Evolutionary conservation across 2,888 invertebrate species (phyloP).

Genomic region (Deilephila porcellus): DNA sequence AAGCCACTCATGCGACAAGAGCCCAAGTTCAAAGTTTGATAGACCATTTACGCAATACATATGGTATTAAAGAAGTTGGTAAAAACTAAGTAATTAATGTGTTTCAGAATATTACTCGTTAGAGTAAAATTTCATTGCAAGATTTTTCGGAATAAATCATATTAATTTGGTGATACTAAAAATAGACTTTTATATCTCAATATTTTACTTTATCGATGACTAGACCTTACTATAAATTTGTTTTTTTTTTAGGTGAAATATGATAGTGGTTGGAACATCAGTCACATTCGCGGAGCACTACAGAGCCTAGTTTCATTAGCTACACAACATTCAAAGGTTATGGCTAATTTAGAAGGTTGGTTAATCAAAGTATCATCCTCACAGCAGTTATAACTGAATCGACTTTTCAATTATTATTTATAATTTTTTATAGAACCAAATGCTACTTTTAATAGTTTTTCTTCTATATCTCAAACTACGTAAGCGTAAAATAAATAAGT

Average conservation of each 20-base stretch:
- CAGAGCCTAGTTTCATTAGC: constrained; percentile 91
- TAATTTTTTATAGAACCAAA: too few species aligned
- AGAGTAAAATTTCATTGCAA: constrained; percentile 17
- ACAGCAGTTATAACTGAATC: too few species aligned
- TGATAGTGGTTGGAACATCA: constrained; percentile 95
- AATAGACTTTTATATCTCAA: too few species aligned
- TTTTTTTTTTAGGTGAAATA: constrained; percentile 81
- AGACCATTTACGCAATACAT: constrained; percentile 82
- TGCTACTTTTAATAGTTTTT: too few species aligned
- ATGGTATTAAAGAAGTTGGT: constrained; percentile 84
- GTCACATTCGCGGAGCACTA: constrained; percentile 95
- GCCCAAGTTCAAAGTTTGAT: constrained; percentile 90
- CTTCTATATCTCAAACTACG: too few species aligned
- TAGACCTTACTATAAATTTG: constrained; percentile 29
- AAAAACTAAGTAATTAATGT: constrained; percentile 50
- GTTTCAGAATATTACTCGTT: constrained; percentile 23
- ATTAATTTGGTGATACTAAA: background rate
- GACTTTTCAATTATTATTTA: too few species aligned
- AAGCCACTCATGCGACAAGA: constrained; percentile 87
- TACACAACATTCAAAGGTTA: constrained; percentile 89
- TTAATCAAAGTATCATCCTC: background rate
- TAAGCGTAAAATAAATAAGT: too few species aligned
- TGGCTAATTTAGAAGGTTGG: constrained; percentile 87
- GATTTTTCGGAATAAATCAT: background rate
- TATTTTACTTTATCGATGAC: background rate